Evolutionary conservation across 2,888 invertebrate species (phyloP).

Genomic region (Aspidiotus destructor): DNA sequence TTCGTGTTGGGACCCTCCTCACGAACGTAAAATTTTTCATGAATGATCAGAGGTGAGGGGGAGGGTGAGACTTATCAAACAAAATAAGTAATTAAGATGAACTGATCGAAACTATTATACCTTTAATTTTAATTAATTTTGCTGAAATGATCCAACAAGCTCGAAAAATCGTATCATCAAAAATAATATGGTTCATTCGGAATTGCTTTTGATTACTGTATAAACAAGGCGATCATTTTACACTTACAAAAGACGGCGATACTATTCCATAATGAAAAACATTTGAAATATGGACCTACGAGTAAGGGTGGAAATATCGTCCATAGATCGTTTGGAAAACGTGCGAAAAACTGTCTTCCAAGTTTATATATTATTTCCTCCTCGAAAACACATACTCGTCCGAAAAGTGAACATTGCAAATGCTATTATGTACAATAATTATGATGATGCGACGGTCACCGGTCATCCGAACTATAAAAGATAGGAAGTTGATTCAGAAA

Average conservation of each 20-base stretch:
- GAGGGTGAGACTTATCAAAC: too few relatives aligned
- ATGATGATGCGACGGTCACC: slow-evolving; percentile 11
- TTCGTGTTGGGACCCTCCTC: too few relatives aligned
- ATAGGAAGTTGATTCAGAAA: slow-evolving; percentile 30
- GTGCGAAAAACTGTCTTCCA: neutral
- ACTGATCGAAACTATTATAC: too few relatives aligned
- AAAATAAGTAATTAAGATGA: too few relatives aligned
- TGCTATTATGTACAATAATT: neutral
- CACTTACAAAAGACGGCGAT: slow-evolving; percentile 13
- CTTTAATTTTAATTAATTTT: too few relatives aligned
- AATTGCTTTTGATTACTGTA: too few relatives aligned
- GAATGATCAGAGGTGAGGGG: too few relatives aligned
- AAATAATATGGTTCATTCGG: too few relatives aligned
- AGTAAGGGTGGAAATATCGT: neutral
- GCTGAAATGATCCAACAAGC: too few relatives aligned
- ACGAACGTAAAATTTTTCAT: too few relatives aligned
- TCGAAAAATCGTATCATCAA: too few relatives aligned
- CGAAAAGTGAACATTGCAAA: too few relatives aligned
- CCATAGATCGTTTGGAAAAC: neutral
- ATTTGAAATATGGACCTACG: neutral
- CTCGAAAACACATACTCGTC: neutral
- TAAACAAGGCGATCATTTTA: slow-evolving; percentile 18
- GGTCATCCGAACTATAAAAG: slow-evolving; percentile 29
- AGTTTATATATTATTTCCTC: neutral
- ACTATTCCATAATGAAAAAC: neutral